Conservation (phyloP, 2,888 invertebrate genomes). For the Linyphia triangularis region DNA sequence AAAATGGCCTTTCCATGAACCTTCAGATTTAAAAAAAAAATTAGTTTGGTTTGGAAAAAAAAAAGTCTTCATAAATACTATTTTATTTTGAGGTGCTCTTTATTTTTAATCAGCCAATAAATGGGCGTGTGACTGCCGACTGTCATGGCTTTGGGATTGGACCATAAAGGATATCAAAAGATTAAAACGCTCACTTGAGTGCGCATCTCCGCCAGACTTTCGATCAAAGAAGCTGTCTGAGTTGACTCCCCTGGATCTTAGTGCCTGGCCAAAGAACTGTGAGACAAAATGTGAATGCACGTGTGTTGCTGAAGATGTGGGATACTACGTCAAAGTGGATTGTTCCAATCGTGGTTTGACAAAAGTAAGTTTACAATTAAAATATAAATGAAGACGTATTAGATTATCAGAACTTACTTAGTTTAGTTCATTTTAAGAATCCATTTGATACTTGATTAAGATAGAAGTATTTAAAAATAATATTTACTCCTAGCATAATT, state of each 20-base stretch:
- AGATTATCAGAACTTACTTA: too few species aligned
- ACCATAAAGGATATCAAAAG: not conserved
- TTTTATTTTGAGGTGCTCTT: too few species aligned
- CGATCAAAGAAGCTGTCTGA: not conserved
- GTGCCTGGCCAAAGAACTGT: slow-evolving; percentile 6
- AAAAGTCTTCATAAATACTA: not conserved
- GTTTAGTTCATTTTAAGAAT: too few species aligned
- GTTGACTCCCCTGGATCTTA: not conserved
- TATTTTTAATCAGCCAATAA: slow-evolving; percentile 33
- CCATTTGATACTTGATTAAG: too few species aligned
- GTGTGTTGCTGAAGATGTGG: slow-evolving; percentile 4
- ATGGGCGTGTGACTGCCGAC: slow-evolving; percentile 52
- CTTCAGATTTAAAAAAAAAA: too few species aligned
- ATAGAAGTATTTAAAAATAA: too few species aligned
- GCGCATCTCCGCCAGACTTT: not conserved
- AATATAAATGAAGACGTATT: too few species aligned
- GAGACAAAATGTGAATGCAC: slow-evolving; percentile 15
- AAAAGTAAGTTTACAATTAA: slow-evolving; percentile 10
- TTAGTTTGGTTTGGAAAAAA: not conserved
- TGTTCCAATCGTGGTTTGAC: slow-evolving; percentile 18
- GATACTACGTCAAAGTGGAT: slow-evolving; percentile 32
- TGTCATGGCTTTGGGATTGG: slow-evolving; percentile 34
- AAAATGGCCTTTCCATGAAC: too few species aligned
- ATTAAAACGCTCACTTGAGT: not conserved
- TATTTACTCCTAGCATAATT: too few species aligned